A percentile compares a stretch with the other conserved stretches of the same genome.
Evolutionary conservation across 2,888 invertebrate genomes (phyloP).

Genomic region (Eudemis profundana): DNA sequence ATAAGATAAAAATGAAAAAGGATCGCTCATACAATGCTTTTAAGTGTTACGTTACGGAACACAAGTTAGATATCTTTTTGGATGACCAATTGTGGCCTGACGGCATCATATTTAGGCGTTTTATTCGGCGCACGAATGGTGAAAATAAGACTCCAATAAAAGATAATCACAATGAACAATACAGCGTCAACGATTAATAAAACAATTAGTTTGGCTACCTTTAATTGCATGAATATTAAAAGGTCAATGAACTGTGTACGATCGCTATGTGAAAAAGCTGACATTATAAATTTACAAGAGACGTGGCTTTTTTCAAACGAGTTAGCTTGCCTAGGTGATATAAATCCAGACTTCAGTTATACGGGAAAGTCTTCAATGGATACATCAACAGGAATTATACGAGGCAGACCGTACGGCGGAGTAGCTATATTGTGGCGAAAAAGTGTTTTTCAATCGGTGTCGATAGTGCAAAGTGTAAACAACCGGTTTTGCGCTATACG

Average conservation of each 20-base stretch:
- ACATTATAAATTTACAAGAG: not conserved
- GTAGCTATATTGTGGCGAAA: slow-evolving; percentile 3
- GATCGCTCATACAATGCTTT: no score
- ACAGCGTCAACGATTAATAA: no score
- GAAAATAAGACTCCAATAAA: no score
- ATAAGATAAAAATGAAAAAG: no score
- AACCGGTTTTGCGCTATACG: slow-evolving; percentile 4
- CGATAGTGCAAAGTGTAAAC: not conserved
- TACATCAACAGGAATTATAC: not conserved
- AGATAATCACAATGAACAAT: no score
- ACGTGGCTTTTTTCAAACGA: not conserved
- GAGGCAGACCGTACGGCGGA: not conserved
- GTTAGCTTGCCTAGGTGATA: not conserved
- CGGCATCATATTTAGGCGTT: no score
- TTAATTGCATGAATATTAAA: not conserved
- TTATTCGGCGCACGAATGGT: no score
- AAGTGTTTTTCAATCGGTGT: not conserved
- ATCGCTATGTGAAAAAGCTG: slow-evolving; percentile 3
- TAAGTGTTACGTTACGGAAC: no score
- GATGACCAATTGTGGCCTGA: no score
- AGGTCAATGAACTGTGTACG: slow-evolving; percentile 2
- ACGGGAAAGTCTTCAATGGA: not conserved
- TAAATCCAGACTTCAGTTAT: not conserved
- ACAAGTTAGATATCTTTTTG: no score
- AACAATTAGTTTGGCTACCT: slow-evolving; percentile 2